Conservation (phyloP, 1,140 invertebrate genomes). For the Aphelenchoides fujianensis region DNA sequence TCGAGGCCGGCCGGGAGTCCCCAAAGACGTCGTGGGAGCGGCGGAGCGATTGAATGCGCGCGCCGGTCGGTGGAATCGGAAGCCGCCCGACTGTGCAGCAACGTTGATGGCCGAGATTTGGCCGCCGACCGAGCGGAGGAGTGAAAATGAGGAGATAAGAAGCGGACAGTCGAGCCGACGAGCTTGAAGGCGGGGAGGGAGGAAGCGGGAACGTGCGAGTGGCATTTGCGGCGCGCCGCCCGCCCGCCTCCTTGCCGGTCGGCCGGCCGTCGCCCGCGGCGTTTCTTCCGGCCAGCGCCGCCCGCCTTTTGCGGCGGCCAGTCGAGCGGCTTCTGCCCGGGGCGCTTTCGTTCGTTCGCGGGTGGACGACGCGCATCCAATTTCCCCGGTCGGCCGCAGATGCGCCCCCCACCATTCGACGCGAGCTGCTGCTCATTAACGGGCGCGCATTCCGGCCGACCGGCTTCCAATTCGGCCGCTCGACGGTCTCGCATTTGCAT, state of each 20-base stretch:
- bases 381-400: background rate
- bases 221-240: background rate
- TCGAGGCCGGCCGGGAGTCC: background rate
- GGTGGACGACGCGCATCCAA: background rate
- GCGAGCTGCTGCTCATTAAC: background rate
- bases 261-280: background rate
- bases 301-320: background rate
- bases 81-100: no score
- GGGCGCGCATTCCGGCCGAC: no score
- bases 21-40: slow-evolving; percentile 4
- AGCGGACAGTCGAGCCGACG: no score
- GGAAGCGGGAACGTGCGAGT: background rate
- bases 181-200: no score
- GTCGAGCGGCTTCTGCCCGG: background rate
- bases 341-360: background rate
- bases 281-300: background rate
- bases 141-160: slow-evolving; percentile 3
- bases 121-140: background rate
- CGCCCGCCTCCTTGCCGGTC: background rate
- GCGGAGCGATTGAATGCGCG: background rate
- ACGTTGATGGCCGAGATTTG: background rate
- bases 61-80: background rate
- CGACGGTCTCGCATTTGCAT: no score
- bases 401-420: background rate
- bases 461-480: no score